These are phyloP conservation scores for Malurus melanocephalus DNA, from an alignment of 2,113 vertebrate genomes.

Conservation along the genomic window DNA sequence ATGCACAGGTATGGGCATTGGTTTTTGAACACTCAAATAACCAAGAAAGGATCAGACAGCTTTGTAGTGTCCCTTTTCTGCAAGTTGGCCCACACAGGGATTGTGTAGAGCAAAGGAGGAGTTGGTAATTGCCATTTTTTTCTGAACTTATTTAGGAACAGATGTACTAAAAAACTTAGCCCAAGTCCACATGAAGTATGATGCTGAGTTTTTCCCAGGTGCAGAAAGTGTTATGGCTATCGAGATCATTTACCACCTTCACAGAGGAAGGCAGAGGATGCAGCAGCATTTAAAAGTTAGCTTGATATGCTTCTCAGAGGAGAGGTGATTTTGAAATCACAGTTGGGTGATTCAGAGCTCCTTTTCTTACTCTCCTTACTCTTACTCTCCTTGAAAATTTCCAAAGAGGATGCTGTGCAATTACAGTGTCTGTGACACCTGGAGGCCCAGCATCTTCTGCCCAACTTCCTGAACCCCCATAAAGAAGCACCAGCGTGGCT, in stretches of 20 bases:
- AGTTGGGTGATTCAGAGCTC: neutral
- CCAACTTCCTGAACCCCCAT: neutral
- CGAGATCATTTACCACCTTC: neutral
- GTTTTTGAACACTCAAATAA: neutral
- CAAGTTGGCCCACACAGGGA: neutral
- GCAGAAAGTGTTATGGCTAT: neutral
- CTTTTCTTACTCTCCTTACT: neutral
- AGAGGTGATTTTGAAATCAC: neutral
- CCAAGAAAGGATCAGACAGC: neutral
- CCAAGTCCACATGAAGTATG: neutral
- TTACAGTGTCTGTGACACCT: neutral
- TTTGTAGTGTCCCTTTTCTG: neutral
- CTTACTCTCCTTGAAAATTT: neutral
- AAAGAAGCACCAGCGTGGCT: accelerated
- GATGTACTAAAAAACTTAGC: neutral
- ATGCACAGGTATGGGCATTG: neutral
- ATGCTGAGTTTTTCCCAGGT: neutral
- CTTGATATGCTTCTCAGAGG: neutral
- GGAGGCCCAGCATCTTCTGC: neutral
- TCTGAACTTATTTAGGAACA: neutral
- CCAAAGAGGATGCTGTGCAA: too few species aligned
- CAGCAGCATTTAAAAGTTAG: neutral
- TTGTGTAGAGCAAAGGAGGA: neutral
- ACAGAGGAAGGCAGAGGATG: neutral
- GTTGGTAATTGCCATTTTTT: neutral